Percentiles rank a stretch among this genome's conserved stretches.
Conservation (phyloP, 2,888 invertebrate genomes). For the Harpalus rufipes region DNA sequence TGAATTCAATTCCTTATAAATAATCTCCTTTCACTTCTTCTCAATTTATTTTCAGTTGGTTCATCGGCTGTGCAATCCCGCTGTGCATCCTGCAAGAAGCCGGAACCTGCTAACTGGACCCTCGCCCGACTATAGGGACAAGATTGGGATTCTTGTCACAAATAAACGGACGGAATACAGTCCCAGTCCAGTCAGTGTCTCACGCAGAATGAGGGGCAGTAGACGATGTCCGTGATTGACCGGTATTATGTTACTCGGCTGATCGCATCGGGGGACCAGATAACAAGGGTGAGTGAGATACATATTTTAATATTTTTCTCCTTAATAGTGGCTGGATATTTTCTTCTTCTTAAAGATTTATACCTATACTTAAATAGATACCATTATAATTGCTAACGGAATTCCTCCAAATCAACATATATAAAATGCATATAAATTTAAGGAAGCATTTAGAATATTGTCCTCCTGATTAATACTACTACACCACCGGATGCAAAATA, state of each 20-base stretch:
- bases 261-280: conserved; percentile 8
- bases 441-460: too few species aligned
- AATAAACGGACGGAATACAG: conserved; percentile 71
- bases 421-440: too few species aligned
- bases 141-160: conserved; percentile 71
- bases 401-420: too few species aligned
- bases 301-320: neutral
- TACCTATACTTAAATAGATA: neutral
- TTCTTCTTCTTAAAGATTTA: neutral
- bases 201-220: conserved; percentile 61
- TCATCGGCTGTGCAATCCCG: conserved; percentile 3
- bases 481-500: too few species aligned
- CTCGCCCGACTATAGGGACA: conserved; percentile 11
- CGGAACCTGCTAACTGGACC: conserved; percentile 5
- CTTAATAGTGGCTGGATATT: neutral
- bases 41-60: neutral
- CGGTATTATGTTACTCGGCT: conserved; percentile 62
- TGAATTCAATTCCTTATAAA: neutral
- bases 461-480: too few species aligned
- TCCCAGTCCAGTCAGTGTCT: conserved; percentile 32
- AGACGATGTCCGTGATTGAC: conserved; percentile 57
- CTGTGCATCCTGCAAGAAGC: neutral
- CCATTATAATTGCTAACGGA: too few species aligned
- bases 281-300: conserved; percentile 11
- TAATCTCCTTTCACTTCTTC: neutral